Conservation (phyloP, 2,113 vertebrate species). For the Mus spicilegus region DNA sequence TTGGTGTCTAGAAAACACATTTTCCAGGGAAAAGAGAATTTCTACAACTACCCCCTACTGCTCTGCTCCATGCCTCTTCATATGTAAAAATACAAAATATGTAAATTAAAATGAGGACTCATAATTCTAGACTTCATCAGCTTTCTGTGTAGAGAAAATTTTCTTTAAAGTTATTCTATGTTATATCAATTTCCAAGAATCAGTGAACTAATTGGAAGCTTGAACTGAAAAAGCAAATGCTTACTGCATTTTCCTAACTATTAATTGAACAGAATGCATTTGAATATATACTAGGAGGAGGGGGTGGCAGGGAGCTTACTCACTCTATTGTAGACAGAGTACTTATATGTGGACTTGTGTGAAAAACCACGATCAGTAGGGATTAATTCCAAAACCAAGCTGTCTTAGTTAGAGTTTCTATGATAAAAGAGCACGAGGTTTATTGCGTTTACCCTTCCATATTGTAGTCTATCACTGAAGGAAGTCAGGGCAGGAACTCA, state of each 20-base stretch:
- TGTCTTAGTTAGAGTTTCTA: background rate
- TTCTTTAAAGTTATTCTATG: conserved; percentile 25
- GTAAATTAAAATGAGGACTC: background rate
- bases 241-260: background rate
- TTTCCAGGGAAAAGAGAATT: background rate
- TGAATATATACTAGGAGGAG: background rate
- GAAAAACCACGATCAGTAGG: background rate
- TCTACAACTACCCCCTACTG: background rate
- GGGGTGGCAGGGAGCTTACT: no score
- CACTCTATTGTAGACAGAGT: background rate
- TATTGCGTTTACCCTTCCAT: background rate
- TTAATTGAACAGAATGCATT: background rate
- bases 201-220: background rate
- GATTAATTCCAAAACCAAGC: background rate
- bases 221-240: background rate
- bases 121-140: background rate
- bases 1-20: background rate
- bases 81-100: background rate
- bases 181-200: background rate
- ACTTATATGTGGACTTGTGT: background rate
- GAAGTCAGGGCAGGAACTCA: background rate
- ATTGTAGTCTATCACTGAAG: background rate
- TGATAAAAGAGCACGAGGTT: background rate
- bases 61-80: background rate
- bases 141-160: background rate